Base-by-base conservation (phyloP, 2,888 invertebrate genomes). In the Cyclophora punctaria region DNA sequence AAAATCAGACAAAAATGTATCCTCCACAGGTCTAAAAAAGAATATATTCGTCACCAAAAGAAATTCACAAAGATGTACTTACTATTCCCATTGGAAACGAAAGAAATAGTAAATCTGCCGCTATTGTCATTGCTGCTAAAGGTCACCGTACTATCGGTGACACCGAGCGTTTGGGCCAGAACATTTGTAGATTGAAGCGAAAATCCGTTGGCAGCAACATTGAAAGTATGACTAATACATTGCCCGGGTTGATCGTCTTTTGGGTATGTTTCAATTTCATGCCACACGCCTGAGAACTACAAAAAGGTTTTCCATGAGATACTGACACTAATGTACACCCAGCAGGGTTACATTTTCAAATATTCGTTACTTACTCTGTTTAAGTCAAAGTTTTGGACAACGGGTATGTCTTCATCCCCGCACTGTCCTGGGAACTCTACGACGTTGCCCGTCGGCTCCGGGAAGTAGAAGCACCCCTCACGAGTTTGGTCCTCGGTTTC, bases 241-340 rank as follows among this genome's bases (percentile, higher is more conserved):
- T 80, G 69, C 0, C 83, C 82, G 1, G 60, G 52, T 51, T 73
- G 69, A 37, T 72, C 60, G 1, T 60, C 70, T 49, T 76, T 76
- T 0, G 80, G 76, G 47, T 80, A 80, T 0, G 77, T 64, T 55
- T 71, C 58, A n/a, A 73, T 69, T 61, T 80, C 79, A 37, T 75
- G 55, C 80, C 80, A 80, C 1, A 51, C 44, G 1, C 78, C 80
- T 58, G 56, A 46, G 57, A 79, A 80, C 80, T 80, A 52, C 1
- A 66, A 69, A 42, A 37, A 43, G 45, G 47, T 3, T 4, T 44
- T 45, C 20, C 20, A 20, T 20, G 2, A 20, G 20, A 20, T 20
- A 20, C 20, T 20, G 20, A 20, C 20, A 20, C 20, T 20, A 20
- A 20, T 20, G 20, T 20, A 20, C 20, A 20, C 20, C 20, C 20